Evolutionary conservation across 1,140 invertebrate species (phyloP).

Genomic region (Mamestra configurata): DNA sequence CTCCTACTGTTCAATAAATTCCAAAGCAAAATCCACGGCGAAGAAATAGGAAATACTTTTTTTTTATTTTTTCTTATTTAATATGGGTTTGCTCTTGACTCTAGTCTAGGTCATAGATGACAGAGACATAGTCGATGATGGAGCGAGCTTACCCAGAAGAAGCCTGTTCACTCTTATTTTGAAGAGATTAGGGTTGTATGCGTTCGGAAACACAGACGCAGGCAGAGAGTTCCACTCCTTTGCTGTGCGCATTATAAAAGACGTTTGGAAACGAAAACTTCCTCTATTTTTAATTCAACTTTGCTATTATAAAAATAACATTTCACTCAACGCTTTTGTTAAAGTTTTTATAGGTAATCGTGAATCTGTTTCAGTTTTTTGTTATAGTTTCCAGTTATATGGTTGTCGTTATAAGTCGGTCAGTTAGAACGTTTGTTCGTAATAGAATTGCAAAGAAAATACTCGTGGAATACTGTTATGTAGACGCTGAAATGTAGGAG

Average conservation of each 20-base stretch:
- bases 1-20: too few species aligned
- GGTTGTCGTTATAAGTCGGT: not conserved
- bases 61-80: too few species aligned
- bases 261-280: too few species aligned
- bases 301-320: not conserved
- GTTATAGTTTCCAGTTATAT: not conserved
- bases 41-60: not conserved
- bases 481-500: not conserved
- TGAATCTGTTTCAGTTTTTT: constrained; percentile 14
- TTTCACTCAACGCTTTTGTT: constrained; percentile 6
- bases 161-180: too few species aligned
- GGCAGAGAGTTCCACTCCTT: too few species aligned
- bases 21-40: not conserved
- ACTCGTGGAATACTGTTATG: not conserved
- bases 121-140: too few species aligned
- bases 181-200: too few species aligned
- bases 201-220: too few species aligned
- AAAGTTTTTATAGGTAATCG: constrained; percentile 11
- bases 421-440: constrained; percentile 6
- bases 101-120: too few species aligned
- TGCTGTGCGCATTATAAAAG: too few species aligned
- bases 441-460: constrained; percentile 12
- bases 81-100: too few species aligned
- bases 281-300: constrained; percentile 2
- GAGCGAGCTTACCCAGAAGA: too few species aligned